Conservation (phyloP, 92 coral and sea anemone species). For the Scolanthus callimorphus region DNA sequence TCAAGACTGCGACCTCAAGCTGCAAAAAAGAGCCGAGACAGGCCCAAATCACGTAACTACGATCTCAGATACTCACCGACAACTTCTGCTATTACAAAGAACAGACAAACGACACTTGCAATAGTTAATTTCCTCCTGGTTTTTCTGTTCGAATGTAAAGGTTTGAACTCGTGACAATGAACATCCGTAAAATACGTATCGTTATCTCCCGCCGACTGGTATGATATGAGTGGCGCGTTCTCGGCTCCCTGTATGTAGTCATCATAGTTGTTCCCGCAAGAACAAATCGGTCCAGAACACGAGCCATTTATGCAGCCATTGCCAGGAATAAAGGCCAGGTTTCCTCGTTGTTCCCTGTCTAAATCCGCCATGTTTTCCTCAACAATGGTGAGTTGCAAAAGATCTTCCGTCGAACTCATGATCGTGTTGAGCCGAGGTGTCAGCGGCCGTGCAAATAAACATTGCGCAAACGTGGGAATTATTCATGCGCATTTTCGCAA, state of each 20-base stretch:
- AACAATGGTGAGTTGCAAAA: too few species aligned
- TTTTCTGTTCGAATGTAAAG: slow-evolving; percentile 74
- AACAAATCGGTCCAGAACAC: slow-evolving; percentile 18
- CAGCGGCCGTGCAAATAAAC: too few species aligned
- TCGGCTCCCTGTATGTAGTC: slow-evolving; percentile 27
- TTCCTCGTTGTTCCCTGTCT: too few species aligned
- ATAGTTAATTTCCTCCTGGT: slow-evolving; percentile 80
- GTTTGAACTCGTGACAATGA: slow-evolving; percentile 92
- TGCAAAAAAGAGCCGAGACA: too few species aligned
- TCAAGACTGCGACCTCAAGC: too few species aligned
- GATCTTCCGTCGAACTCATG: too few species aligned
- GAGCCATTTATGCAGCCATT: slow-evolving; percentile 8
- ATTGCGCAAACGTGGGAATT: too few species aligned
- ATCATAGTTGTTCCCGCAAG: slow-evolving; percentile 19
- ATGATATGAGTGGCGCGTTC: slow-evolving; percentile 46
- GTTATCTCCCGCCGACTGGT: slow-evolving; percentile 30
- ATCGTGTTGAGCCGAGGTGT: too few species aligned
- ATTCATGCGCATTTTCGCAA: too few species aligned
- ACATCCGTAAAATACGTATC: slow-evolving; percentile 57
- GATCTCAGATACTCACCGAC: slow-evolving; percentile 88
- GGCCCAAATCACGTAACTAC: too few species aligned
- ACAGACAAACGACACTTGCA: slow-evolving; percentile 85
- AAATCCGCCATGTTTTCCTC: too few species aligned
- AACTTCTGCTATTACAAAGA: slow-evolving; percentile 90
- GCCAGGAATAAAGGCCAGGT: background rate